Conservation (phyloP, 2,888 invertebrate genomes). For the Labia minor region DNA sequence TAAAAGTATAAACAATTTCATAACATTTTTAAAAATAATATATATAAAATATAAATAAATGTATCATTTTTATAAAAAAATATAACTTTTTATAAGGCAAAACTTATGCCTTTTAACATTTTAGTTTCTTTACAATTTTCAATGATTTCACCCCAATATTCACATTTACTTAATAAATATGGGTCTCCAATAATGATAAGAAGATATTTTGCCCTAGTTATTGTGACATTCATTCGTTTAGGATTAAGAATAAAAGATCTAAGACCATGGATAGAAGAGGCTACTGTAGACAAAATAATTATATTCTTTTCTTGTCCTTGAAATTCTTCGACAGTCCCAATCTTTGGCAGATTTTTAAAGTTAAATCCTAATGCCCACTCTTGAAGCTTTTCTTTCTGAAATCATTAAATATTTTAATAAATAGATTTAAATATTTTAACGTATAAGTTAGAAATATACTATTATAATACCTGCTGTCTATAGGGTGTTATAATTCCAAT, state of each 20-base stretch:
- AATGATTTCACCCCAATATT: conserved; percentile 52
- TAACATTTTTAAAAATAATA: too few species aligned
- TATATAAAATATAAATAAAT: too few species aligned
- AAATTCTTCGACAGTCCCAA: conserved; percentile 77
- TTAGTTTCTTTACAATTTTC: conserved; percentile 32
- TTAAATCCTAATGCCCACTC: neutral
- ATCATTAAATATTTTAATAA: neutral
- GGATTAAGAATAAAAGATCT: conserved; percentile 39
- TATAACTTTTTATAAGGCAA: neutral
- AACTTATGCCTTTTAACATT: neutral
- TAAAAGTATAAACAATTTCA: too few species aligned
- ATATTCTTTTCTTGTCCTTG: conserved; percentile 70
- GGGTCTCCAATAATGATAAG: conserved; percentile 79
- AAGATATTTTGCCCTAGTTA: conserved; percentile 72
- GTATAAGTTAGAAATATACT: neutral
- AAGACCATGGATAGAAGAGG: conserved; percentile 38
- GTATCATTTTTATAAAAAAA: too few species aligned
- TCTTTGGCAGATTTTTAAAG: conserved; percentile 42
- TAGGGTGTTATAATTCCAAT: conserved; percentile 91
- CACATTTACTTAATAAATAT: conserved; percentile 51
- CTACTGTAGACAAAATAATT: conserved; percentile 59
- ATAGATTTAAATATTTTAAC: too few species aligned
- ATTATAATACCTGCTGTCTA: conserved; percentile 61
- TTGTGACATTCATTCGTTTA: conserved; percentile 77
- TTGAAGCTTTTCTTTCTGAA: conserved; percentile 6